These are phyloP conservation scores for Coregonus ussuriensis DNA, from an alignment of 2,797 vertebrate species.

Conservation along the genomic window DNA sequence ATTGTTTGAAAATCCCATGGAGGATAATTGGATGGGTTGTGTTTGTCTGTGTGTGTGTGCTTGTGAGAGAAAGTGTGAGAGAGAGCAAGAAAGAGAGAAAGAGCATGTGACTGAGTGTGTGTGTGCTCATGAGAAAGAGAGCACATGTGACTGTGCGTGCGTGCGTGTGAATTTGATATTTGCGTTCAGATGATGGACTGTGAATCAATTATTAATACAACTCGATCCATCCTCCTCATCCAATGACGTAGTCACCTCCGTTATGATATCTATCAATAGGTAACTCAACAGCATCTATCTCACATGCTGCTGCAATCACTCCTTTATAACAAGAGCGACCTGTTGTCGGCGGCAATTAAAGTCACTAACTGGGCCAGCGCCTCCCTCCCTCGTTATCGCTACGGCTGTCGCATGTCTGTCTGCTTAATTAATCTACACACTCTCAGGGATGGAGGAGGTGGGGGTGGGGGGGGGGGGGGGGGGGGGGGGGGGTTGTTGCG, in stretches of 20 bases:
- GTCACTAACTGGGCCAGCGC: conserved; percentile 10
- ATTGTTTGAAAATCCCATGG: conserved; percentile 23
- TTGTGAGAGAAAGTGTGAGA: no score
- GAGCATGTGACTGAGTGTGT: no score
- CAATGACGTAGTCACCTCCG: not conserved
- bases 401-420: conserved; percentile 14
- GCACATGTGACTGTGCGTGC: no score
- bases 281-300: not conserved
- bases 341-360: conserved; percentile 40
- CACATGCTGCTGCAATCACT: conserved; percentile 19
- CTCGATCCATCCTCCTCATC: not conserved
- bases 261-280: not conserved
- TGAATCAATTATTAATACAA: not conserved
- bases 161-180: not conserved
- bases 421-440: conserved; percentile 36
- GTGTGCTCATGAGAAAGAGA: no score
- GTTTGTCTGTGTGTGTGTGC: not conserved
- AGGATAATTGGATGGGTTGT: conserved; percentile 1
- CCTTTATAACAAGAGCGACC: conserved; percentile 21
- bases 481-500: not conserved
- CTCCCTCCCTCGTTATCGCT: conserved; percentile 17
- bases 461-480: not conserved
- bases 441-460: not conserved
- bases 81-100: no score
- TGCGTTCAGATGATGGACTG: not conserved